phyloP scores from a whole-genome alignment of 2,113 vertebrate species.

The Lophura nycthemera region DNA sequence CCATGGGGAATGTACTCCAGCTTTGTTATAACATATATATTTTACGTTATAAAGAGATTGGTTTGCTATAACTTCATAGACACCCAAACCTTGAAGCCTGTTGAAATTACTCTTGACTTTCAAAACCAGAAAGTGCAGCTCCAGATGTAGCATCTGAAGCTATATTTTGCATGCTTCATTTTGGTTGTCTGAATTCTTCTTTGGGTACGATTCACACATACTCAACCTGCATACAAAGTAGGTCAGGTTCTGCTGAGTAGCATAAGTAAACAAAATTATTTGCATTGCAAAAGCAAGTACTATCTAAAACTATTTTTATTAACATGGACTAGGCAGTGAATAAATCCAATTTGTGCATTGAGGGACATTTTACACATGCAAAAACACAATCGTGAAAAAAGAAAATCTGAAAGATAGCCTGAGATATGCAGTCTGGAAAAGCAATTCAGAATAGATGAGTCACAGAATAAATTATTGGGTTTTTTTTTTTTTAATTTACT shows the following conservation, averaged over 20 bases:
- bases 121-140: neutral
- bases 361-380: neutral
- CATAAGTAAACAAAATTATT: neutral
- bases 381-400: neutral
- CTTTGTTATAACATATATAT: too few species aligned
- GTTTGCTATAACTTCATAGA: slow-evolving; percentile 11
- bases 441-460: slow-evolving; percentile 8
- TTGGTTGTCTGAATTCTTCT: neutral
- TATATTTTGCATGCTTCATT: neutral
- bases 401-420: neutral
- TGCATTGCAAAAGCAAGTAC: neutral
- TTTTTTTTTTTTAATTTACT: slow-evolving; percentile 40
- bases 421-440: neutral
- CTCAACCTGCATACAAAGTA: neutral
- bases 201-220: neutral
- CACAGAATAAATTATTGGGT: neutral
- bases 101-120: neutral
- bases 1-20: too few species aligned
- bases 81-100: neutral
- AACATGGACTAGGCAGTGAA: neutral
- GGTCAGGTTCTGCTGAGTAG: neutral
- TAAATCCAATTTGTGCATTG: neutral
- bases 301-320: neutral
- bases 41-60: neutral
- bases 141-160: neutral